A percentile compares a stretch with the other conserved stretches of the same genome.
Evolutionary conservation across 1,140 invertebrate species (phyloP).

Genomic region (Lepidotrigona ventralis): DNA sequence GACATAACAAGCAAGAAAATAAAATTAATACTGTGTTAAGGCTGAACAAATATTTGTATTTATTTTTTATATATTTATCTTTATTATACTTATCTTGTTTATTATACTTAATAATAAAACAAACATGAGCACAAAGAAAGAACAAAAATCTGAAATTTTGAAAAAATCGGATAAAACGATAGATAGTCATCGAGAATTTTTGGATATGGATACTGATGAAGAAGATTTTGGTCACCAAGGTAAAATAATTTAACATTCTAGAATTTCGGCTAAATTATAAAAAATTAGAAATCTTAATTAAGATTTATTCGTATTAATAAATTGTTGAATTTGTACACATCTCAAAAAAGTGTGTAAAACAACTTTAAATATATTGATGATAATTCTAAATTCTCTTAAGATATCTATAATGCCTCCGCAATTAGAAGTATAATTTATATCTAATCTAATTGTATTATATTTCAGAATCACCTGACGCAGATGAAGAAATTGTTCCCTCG

Average conservation of each 20-base stretch:
- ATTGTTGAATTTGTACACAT: not conserved
- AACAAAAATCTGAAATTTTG: slow-evolving; percentile 53
- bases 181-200: slow-evolving; percentile 72
- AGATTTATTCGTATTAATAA: not conserved
- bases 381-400: not conserved
- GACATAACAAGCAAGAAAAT: slow-evolving; percentile 15
- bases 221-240: slow-evolving; percentile 76
- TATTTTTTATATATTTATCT: not conserved
- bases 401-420: not conserved
- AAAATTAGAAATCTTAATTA: not conserved
- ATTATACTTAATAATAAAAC: not conserved
- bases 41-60: not conserved
- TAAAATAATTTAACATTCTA: slow-evolving; percentile 33
- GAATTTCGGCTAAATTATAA: not conserved
- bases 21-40: not conserved
- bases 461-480: slow-evolving; percentile 71
- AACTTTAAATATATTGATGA: not conserved
- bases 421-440: not conserved
- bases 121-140: slow-evolving; percentile 53
- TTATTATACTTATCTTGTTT: not conserved
- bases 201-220: slow-evolving; percentile 78
- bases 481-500: slow-evolving; percentile 65
- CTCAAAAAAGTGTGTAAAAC: not conserved
- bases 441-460: slow-evolving; percentile 11
- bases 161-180: slow-evolving; percentile 67